Evolutionary conservation across 2,888 invertebrate species (phyloP), one percentile per base, ranked within the genome.

Genomic region (Dione juno): DNA sequence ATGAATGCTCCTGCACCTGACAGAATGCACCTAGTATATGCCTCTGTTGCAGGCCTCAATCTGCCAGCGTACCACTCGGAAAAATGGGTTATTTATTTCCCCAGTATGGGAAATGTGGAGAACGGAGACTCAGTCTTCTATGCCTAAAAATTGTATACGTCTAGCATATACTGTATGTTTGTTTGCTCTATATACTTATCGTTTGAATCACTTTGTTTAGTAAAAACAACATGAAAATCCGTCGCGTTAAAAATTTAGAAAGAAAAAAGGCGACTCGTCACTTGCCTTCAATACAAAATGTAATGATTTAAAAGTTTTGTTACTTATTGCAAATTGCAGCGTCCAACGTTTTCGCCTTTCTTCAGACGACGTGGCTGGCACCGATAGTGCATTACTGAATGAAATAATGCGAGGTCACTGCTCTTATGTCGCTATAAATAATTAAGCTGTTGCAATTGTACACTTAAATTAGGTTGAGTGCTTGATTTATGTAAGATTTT

Each of bases 351-450:
- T 43, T 10, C n/a, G 11, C 14, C 21, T 21, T 21, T 59, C 43
- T n/a, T 28, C 28, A 10, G 66, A 37, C 40, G 66, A 54, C 54
- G 57, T 57, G 35, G 35, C 66, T 66, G 66, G 66, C 66, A 66
- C 57, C 54, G 66, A 66, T 54, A 72, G 58, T 58, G 65, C 68
- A 65, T 68, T 67, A 48, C 65, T n/a, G 66, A 43, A 19, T 58
- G 53, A 45, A 64, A 72, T 71, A 75, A 75, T 68, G 74, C 74
- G 74, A 74, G 75, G 75, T 74, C 73, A 72, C 59, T 71, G 59
- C 52, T 65, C 65, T 69, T 63, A 64, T 70, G 72, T 73, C 50
- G 66, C 64, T 64, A 71, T 71, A 64, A 71, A 68, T 71, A 71
- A 68, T 65, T 43, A 41, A 63, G 37, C 58, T 52, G 54, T 54